A percentile compares a stretch with the other conserved stretches of the same genome.
Conservation (phyloP, 2,797 vertebrate species). For the Sus cebifrons region DNA sequence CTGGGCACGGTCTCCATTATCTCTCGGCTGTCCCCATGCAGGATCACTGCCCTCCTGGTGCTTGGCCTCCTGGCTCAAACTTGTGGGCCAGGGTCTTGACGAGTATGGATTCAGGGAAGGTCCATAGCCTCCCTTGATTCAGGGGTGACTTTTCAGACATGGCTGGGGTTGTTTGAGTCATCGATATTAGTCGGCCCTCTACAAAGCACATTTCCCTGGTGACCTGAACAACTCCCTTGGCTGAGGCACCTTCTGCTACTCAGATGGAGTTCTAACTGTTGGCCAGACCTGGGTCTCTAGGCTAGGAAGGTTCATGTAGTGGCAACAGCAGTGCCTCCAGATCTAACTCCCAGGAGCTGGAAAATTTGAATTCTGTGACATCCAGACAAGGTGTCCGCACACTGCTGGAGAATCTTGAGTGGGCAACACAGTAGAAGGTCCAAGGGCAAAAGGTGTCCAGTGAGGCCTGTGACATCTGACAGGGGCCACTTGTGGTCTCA, state of each 20-base stretch:
- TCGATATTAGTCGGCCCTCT: not conserved
- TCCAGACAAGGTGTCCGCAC: not conserved
- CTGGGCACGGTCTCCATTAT: not conserved
- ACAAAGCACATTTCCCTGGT: not conserved
- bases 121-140: not conserved
- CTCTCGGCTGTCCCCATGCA: not conserved
- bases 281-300: not conserved
- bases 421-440: not conserved
- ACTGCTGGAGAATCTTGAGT: not conserved
- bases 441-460: not conserved
- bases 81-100: not conserved
- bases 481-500: not conserved
- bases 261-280: not conserved
- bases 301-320: not conserved
- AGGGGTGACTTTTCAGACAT: not conserved
- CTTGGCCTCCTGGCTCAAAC: conserved; percentile 12
- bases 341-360: not conserved
- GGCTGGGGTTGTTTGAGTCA: not conserved
- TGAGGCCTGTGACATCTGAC: not conserved
- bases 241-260: not conserved
- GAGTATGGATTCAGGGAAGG: not conserved
- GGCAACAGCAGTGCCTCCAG: not conserved
- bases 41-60: not conserved
- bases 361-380: not conserved
- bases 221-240: not conserved